Base-by-base conservation (phyloP, 2,888 invertebrate genomes). In the Meiosimyza decipiens region DNA sequence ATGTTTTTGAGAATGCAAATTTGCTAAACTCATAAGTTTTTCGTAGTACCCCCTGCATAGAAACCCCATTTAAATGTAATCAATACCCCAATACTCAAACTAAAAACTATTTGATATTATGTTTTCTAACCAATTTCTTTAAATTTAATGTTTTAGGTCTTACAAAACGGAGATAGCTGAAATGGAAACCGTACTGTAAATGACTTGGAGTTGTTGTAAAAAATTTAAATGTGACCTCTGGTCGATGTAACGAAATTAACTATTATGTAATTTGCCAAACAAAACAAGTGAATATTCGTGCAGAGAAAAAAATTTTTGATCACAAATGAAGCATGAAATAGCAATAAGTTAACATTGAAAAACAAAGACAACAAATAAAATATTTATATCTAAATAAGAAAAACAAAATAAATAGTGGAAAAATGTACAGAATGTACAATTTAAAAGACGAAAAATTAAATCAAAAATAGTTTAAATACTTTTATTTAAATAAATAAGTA, bases 161-260 rank as follows among this genome's bases (percentile, higher is more conserved):
- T 87, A 90, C 87, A 89, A 92, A 89, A 93, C 92, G 77, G 93
- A 92, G 88, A 92, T 93, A 80, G 95, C 95, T 82, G 95, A 95
- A 90, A 95, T 95, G 93, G 95, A 95, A 90, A 95, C 95, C 86
- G 95, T 95, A 90, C 94, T 95, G 92, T 95, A 94, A 70, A 52
- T 62, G 40, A 11, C 11, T 28, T 52, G 15, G 51, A 47, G 28
- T 62, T 33, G 28, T 12, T 57, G 57, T 57, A 94, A 59, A 49
- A 60, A 51, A 51, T 18, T 18, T 59, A 57, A 18, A 28, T 9
- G 18, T 63, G 16, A 40, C 66, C 66, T 18, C 40, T 47, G 54
- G 50, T 15, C 33, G 33, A n/a, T 60, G 12, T 22, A n/a, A 22
- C 33, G 51, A 52, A 65, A 13, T 52, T 52, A 28, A 55, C 60